Percentiles rank a stretch among this genome's conserved stretches.
Evolutionary conservation across 2,888 invertebrate species (phyloP).

Genomic region (Helobdella robusta): DNA sequence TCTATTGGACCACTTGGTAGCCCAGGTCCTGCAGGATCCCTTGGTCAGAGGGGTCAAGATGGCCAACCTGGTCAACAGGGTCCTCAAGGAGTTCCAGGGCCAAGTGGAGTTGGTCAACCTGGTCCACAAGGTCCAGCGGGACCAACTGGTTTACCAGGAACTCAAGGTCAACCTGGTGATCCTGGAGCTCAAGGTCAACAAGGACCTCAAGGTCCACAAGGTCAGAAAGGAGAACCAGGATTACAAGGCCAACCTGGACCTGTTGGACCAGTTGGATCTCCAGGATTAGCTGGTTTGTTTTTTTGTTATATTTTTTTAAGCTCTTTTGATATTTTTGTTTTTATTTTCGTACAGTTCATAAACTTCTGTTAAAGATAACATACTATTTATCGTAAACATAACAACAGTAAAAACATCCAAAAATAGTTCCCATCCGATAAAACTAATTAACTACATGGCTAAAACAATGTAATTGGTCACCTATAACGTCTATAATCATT

Average conservation of each 20-base stretch:
- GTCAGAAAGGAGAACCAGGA: conserved; percentile 31
- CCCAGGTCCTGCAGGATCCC: conserved; percentile 17
- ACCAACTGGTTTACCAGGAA: conserved; percentile 22
- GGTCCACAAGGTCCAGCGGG: conserved; percentile 26
- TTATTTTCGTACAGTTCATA: no score
- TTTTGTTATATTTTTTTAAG: no score
- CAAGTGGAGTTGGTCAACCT: conserved; percentile 22
- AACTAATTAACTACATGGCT: no score
- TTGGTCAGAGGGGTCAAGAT: conserved; percentile 14
- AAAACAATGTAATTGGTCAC: no score
- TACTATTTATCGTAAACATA: no score
- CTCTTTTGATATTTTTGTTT: no score
- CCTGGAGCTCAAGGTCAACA: conserved; percentile 24
- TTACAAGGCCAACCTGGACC: conserved; percentile 30
- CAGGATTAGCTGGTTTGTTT: neutral
- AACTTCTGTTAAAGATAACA: no score
- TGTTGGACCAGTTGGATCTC: conserved; percentile 26
- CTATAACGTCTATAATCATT: no score
- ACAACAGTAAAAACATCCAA: no score
- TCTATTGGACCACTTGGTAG: conserved; percentile 22
- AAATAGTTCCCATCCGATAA: no score
- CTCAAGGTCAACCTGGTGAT: conserved; percentile 20
- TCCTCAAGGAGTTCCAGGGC: conserved; percentile 23
- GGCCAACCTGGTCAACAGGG: conserved; percentile 20
- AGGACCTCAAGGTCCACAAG: conserved; percentile 29